Evolutionary conservation across 2,113 vertebrate genomes (phyloP), one percentile per base, ranked within the genome.

Genomic region (Jaculus jaculus): DNA sequence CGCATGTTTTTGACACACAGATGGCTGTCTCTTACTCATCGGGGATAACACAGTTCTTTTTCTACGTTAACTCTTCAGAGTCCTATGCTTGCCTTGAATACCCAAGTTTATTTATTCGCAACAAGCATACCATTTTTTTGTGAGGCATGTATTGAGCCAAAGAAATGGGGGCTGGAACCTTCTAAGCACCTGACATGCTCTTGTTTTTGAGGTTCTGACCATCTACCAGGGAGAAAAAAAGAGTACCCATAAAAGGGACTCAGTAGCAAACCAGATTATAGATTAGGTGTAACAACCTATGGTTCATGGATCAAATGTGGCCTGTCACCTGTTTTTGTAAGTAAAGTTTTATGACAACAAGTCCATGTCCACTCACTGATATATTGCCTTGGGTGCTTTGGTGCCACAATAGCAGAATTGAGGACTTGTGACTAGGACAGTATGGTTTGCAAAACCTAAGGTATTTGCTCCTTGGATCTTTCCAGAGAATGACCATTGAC

Each of bases 261-360:
- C 5, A 51, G 51, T 54, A 69, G 82, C 32, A 90, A 81, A 63
- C 37, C 63, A 92, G 63, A 23, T 26, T 89, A 24, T 4, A 74
- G 34, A 42, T 47, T 68, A 75, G 42, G 13, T 81, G 13, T 17
- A 58, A 30, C n/a, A 84, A 87, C 84, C 61, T 82, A 26, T 21
- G 61, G 24, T 34, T 30, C 3, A 10, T 18, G 66, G 42, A 54
- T n/a, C 28, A 30, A 79, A 61, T 69, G 66, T 21, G 12, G 23
- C 54, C 32, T 5, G 5, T 5, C 30, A 79, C 21, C 8, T 92
- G 58, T n/a, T 93, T 92, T 51, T 74, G 23, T 72, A 91, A 96
- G 77, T 94, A 91, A 92, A 92, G 91, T 91, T 97, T 92, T 92
- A 90, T 71, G 58, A 74, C 47, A 87, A 92, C 30, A 47, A 1